Evolutionary conservation across 2,888 invertebrate species (phyloP), one percentile per base, ranked within the genome.

Genomic region (Ormyrus rosae): DNA sequence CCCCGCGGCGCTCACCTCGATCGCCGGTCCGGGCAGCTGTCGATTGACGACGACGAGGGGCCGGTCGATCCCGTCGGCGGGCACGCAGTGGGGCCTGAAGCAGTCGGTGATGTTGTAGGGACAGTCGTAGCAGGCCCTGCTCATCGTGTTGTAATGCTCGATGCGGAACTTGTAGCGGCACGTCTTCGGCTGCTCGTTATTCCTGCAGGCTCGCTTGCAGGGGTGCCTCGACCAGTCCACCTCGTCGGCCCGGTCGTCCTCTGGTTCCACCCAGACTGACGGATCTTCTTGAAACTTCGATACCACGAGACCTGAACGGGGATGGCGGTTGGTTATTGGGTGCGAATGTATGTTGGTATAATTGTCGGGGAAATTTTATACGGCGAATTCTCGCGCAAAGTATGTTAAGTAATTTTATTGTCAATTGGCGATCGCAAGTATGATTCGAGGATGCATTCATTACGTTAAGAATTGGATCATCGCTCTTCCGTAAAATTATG

Each of bases 91-190:
- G 0, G 93, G 93, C 71, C 95, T 92, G 65, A 91, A 91, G 87
- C 98, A 98, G 88, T 98, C 96, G 0, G 94, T 93, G 0, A 91
- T 84, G 88, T 95, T 95, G 80, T 91, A 92, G 0, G 97, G 97
- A 88, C 98, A 98, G 85, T 95, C 91, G 87, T 93, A 96, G 86
- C 98, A 98, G 0, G 97, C 97, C 89, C 97, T 97, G 88, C 96
- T 96, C 93, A 97, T 93, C 0, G 96, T 95, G 84, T 95, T 94
- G 90, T 96, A 97, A 93, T 95, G 95, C 89, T 97, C 97, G 6
- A 96, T 87, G n/a, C 92, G 92, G 86, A 96, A 96, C 85, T 93
- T 92, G 87, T 96, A 96, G 77, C 93, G 92, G 86, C 96, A 96
- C 46, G 93, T 92, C 94, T 94, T 94, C 1, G 94, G 92, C 6